phyloP scores from a whole-genome alignment of 1,140 invertebrate genomes.

The Aphis craccivora region DNA sequence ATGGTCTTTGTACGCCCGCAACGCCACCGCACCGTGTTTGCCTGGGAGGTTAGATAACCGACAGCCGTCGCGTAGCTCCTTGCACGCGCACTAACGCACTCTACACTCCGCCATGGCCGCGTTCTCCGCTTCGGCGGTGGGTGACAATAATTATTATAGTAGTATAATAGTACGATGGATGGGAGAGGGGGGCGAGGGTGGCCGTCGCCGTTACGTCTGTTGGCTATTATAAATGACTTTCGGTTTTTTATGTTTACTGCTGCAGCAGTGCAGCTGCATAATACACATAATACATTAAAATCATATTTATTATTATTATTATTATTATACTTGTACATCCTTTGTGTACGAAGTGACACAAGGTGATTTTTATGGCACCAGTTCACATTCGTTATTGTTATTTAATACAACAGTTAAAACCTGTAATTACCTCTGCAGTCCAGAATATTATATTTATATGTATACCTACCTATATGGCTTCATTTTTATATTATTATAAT shows the following conservation, averaged over 20 bases:
- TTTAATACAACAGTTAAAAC: background rate
- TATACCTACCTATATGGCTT: no score
- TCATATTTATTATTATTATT: background rate
- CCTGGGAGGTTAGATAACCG: background rate
- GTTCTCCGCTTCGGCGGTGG: background rate
- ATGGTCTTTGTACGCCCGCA: constrained; percentile 52
- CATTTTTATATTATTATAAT: no score
- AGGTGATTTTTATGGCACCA: background rate
- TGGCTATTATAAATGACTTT: background rate
- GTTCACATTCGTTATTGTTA: background rate
- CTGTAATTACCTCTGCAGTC: background rate
- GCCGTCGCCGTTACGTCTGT: background rate
- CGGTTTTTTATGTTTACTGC: background rate
- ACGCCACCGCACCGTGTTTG: constrained; percentile 19
- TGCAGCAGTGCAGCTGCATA: background rate
- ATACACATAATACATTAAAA: background rate
- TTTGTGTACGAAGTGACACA: background rate
- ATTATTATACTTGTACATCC: background rate
- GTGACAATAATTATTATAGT: no score
- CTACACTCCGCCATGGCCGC: background rate
- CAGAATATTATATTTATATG: no score
- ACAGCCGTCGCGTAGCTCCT: background rate
- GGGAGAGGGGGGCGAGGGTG: background rate
- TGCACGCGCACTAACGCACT: background rate
- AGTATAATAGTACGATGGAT: no score